Percentiles rank a stretch among this genome's conserved stretches.
Conservation (phyloP, 2,113 vertebrate genomes). For the Corapipo altera region DNA sequence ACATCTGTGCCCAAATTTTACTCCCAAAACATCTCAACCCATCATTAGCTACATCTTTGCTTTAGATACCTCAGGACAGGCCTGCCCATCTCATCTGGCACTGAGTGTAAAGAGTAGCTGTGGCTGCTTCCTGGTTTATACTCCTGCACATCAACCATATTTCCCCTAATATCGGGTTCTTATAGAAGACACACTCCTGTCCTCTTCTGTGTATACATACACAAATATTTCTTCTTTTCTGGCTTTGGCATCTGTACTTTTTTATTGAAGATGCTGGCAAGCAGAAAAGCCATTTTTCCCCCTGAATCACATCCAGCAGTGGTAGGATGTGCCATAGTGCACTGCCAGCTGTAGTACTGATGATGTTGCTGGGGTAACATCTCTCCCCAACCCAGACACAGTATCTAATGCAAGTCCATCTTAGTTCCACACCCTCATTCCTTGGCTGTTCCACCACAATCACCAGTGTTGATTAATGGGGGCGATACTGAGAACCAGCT, state of each 20-base stretch:
- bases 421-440: background rate
- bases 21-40: background rate
- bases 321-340: background rate
- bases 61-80: background rate
- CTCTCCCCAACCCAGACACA: background rate
- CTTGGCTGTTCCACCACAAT: background rate
- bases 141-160: slow-evolving; percentile 1
- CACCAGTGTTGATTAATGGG: background rate
- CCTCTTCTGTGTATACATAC: background rate
- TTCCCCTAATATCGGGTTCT: background rate
- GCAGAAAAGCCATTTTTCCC: background rate
- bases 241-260: background rate
- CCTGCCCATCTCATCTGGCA: background rate
- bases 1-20: background rate
- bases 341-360: background rate
- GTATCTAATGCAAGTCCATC: background rate
- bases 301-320: background rate
- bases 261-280: background rate
- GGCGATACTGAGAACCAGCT: background rate
- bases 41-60: background rate
- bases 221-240: background rate
- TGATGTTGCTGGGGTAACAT: background rate
- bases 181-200: background rate
- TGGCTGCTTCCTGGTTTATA: background rate
- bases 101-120: background rate